Base-by-base conservation (phyloP, 2,888 invertebrate species). In the Pelosia muscerda region DNA sequence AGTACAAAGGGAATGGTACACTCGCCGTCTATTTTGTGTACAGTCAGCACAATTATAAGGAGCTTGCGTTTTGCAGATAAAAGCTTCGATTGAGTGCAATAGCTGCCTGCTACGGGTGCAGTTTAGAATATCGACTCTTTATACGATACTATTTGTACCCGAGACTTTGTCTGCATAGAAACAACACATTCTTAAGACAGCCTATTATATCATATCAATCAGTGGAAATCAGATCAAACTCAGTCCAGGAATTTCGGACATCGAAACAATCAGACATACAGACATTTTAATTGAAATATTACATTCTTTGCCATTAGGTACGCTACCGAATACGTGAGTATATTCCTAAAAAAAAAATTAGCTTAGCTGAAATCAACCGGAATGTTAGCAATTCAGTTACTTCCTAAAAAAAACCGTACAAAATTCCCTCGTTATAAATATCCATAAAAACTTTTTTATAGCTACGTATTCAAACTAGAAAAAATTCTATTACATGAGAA, bases 41-140 rank as follows among this genome's bases (percentile, higher is more conserved):
- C 64, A 70, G 79, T 76, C 72, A 72, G 69, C 68, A n/a, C 60
- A 68, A 73, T 81, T 71, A 66, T 81, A 78, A 78, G 76, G 63
- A 63, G 71, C 69, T 78, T 79, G 71, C 60, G 42, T 49, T 64
- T 56, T 56, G 25, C 28, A 54, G 61, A 68, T 57, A 68, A 60
- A 60, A 53, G 63, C 63, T 58, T 31, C 38, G 10, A 49, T 56
- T 49, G 53, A 55, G 26, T 55, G 38, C 42, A 61, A 26, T 19
- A 22, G 28, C 26, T 22, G 22, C 5, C 25, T n/a, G 59, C 59
- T 59, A 10, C 15, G 59, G 19, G 19, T 59, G 23, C 59, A 38
- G 23, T 59, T 28, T 59, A 38, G 59, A 38, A 23, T 59, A 25
- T 38, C 59, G 34, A 38, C 23, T 15, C 34, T 31, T 42, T 19